Evolutionary conservation across 1,140 invertebrate species (phyloP).

Genomic region (Parapsyche elsis): DNA sequence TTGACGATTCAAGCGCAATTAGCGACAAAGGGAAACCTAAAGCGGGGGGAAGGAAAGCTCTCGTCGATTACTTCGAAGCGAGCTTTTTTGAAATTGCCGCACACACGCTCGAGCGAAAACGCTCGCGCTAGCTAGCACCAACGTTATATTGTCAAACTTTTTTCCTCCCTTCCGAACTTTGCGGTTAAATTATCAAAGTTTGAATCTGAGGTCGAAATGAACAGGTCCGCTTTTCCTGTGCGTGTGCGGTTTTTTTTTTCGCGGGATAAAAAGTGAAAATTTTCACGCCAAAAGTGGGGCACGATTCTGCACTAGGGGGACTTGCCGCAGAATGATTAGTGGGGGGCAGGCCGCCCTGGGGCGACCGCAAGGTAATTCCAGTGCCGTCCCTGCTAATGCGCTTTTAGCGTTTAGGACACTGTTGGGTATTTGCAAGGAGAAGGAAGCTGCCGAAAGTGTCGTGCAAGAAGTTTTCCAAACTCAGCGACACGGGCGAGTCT

Average conservation of each 20-base stretch:
- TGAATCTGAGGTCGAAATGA: background rate
- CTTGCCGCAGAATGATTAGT: conserved; percentile 37
- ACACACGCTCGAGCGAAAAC: no score
- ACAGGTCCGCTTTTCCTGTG: background rate
- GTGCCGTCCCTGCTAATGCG: conserved; percentile 24
- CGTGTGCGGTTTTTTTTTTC: conserved; percentile 1
- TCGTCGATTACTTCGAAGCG: no score
- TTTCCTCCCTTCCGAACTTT: background rate
- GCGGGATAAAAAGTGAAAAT: conserved; percentile 37
- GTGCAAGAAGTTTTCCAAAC: background rate
- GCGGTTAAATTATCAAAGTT: conserved; percentile 31
- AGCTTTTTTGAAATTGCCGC: no score
- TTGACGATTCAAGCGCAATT: background rate
- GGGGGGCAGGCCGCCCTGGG: background rate
- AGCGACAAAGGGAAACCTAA: background rate
- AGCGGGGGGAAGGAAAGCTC: no score
- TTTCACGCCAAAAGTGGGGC: conserved; percentile 9
- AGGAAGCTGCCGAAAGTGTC: background rate
- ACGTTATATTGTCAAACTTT: background rate
- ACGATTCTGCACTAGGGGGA: conserved; percentile 15
- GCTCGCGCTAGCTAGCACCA: no score
- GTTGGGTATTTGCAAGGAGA: conserved; percentile 34
- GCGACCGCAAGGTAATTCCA: conserved; percentile 8
- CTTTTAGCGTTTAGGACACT: conserved; percentile 45
- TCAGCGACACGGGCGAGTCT: background rate